Evolutionary conservation across 1,140 invertebrate species (phyloP).

Genomic region (Drosophila willistoni): DNA sequence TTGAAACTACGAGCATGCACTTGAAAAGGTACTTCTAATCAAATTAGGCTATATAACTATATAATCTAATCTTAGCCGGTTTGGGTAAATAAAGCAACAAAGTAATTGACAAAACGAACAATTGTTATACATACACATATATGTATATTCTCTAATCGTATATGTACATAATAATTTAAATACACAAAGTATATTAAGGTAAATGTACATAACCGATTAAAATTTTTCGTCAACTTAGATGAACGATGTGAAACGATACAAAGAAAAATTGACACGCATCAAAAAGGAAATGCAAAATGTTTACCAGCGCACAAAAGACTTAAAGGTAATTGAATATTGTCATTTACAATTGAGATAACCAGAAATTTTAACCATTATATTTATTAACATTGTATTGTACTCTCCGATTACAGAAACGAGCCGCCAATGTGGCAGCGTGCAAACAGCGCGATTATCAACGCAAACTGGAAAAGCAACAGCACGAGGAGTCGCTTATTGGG

Average conservation of each 20-base stretch:
- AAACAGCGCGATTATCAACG: slow-evolving; percentile 78
- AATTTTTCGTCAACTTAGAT: slow-evolving; percentile 50
- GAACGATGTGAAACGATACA: slow-evolving; percentile 70
- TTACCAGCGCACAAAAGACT: slow-evolving; percentile 74
- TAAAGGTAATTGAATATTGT: slow-evolving; percentile 64
- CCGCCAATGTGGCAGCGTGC: slow-evolving; percentile 66
- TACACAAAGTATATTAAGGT: neutral
- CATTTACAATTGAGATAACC: slow-evolving; percentile 32
- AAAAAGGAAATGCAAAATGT: slow-evolving; percentile 79
- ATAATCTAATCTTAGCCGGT: slow-evolving; percentile 33
- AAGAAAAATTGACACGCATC: slow-evolving; percentile 73
- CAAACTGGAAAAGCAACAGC: slow-evolving; percentile 75
- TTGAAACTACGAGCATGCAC: neutral
- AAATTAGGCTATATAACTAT: neutral
- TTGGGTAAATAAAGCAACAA: slow-evolving; percentile 19
- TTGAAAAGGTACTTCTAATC: neutral
- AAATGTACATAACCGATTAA: neutral
- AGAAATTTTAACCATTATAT: slow-evolving; percentile 28
- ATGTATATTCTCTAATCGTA: neutral
- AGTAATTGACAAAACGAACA: slow-evolving; percentile 1
- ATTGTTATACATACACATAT: too few relatives aligned
- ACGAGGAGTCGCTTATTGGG: slow-evolving; percentile 78
- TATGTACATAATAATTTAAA: neutral
- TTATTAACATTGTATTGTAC: slow-evolving; percentile 44
- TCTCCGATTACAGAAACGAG: slow-evolving; percentile 76